A percentile compares a stretch with the other conserved stretches of the same genome.
phyloP scores from a whole-genome alignment of 2,113 vertebrate genomes.

The Ranitomeya variabilis region DNA sequence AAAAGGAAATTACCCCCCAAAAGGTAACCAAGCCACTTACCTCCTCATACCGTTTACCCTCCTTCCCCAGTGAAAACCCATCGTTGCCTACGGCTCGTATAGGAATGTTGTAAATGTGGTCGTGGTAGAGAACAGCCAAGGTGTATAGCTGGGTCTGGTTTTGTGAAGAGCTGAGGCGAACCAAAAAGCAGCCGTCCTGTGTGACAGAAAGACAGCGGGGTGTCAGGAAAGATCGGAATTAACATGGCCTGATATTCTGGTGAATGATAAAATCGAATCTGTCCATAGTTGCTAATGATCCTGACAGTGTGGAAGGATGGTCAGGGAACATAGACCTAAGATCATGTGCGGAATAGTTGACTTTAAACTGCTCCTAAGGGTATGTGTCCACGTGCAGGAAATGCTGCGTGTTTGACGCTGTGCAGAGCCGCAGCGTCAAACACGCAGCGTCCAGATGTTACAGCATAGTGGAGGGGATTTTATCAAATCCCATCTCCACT shows the following conservation, averaged over 20 bases:
- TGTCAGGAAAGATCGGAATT: neutral
- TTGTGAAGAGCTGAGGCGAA: conserved; percentile 78
- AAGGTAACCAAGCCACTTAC: conserved; percentile 65
- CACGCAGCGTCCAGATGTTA: no score
- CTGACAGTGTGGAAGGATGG: no score
- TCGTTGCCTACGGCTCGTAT: conserved; percentile 72
- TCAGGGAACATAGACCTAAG: no score
- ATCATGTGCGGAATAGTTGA: no score
- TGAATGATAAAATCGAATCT: no score
- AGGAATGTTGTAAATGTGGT: conserved; percentile 87
- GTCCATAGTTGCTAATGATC: no score
- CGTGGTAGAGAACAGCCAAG: conserved; percentile 78
- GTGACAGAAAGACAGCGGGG: neutral
- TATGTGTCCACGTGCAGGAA: no score
- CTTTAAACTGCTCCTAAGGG: no score
- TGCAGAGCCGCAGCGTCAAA: no score
- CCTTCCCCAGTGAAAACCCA: conserved; percentile 79
- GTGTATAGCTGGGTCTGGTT: conserved; percentile 78
- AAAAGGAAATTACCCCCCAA: neutral
- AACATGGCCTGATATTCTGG: neutral
- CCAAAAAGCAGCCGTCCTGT: conserved; percentile 82
- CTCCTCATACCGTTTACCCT: conserved; percentile 79
- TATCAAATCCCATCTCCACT: no score
- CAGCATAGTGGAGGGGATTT: no score
- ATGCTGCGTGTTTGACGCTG: no score